These are phyloP conservation scores for Margarornis squamiger DNA, from an alignment of 2,797 vertebrate species.

Conservation along the genomic window DNA sequence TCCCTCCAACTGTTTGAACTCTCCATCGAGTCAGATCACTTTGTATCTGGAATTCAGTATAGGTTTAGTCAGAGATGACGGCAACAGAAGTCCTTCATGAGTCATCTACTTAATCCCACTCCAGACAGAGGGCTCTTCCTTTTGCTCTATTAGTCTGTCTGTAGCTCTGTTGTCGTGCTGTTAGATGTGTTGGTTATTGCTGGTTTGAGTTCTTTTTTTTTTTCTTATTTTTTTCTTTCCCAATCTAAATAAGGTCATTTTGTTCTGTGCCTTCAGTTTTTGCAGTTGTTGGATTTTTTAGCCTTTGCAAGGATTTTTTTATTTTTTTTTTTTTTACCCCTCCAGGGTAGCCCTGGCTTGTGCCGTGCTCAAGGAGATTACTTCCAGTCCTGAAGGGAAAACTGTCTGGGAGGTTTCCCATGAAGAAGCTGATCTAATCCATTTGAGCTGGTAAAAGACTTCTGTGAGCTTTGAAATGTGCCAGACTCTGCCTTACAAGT, in stretches of 20 bases:
- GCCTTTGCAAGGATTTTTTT: neutral
- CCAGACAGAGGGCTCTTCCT: slow-evolving; percentile 40
- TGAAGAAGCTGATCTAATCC: slow-evolving; percentile 1
- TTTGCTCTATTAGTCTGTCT: neutral
- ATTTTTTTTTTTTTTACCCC: neutral
- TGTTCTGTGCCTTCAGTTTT: neutral
- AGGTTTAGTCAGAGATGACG: slow-evolving; percentile 38
- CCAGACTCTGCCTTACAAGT: neutral
- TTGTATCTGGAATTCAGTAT: neutral
- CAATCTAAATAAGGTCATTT: neutral
- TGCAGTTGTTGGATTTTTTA: neutral
- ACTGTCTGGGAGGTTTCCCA: neutral
- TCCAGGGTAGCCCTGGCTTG: neutral
- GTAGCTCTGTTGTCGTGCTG: neutral
- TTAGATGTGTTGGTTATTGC: neutral
- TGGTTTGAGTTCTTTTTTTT: neutral
- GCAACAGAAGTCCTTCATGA: slow-evolving; percentile 11
- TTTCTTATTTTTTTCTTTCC: neutral
- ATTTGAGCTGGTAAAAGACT: slow-evolving; percentile 7
- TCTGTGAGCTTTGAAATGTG: slow-evolving; percentile 3
- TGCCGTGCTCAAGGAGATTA: neutral
- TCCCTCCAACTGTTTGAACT: neutral
- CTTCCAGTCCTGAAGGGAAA: neutral
- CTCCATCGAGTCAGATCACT: neutral
- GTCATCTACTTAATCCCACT: slow-evolving; percentile 9